Base-by-base conservation (phyloP, 2,113 vertebrate genomes). In the Brachionichthys hirsutus region DNA sequence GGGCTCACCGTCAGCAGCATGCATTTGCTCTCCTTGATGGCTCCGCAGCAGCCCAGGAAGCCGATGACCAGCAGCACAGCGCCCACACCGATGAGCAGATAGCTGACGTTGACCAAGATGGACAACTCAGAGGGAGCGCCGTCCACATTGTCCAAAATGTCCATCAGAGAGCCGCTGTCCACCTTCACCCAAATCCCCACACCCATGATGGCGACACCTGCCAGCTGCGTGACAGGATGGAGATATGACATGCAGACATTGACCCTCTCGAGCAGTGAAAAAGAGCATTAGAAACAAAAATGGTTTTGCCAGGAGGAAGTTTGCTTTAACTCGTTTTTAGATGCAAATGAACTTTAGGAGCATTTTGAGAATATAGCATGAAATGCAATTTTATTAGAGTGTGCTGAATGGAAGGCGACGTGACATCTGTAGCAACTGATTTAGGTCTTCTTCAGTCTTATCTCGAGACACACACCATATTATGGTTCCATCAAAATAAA, bases 41-140 rank as follows among this genome's bases (percentile, higher is more conserved):
- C 92, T 6, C 92, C 93, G 1, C 88, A 94, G 73, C 92, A 93
- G 51, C 92, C 93, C 78, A 93, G 83, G 66, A 94, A 93, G 22
- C 92, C 93, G 3, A 93, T 84, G 44, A 92, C 1, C 51, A 92
- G 12, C 35, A 93, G 85, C 16, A 92, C 79, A 1, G 61, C 58
- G 0, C 93, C 93, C 17, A 92, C 64, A 0, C 60, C 88, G 0
- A 94, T 94, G 75, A 92, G 88, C 62, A 93, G 57, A 70, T 93
- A 93, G 55, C 82, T 85, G 17, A 92, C 72, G 2, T 90, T 84
- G 35, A 56, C 48, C 19, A 93, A 53, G 55, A 91, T 87, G 12
- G 74, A 75, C 10, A 93, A 34, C 9, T 61, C 76, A 0, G 56
- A 2, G 0, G 85, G 55, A 0, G 66, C 57, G 0, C 20, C n/a